Base-by-base conservation (phyloP, 2,888 invertebrate species). In the Ephialtes manifestator region DNA sequence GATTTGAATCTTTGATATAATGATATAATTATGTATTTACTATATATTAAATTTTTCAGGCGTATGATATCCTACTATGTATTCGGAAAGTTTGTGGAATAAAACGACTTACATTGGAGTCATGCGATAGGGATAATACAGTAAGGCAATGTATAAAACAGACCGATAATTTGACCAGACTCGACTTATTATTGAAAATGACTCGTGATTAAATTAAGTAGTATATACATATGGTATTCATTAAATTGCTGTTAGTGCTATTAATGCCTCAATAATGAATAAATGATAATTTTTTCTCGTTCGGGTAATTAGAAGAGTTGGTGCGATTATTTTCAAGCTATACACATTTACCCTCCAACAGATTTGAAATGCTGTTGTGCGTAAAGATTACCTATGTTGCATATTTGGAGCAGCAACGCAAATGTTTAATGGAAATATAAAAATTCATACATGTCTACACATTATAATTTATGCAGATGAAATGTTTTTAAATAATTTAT, bases 231-330 rank as follows among this genome's bases (percentile, higher is more conserved):
- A 48, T 48, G 48, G 46, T 74, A 11, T 60, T 24, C 72, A 35
- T 55, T 13, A 72, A 24, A 72, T 68, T 77, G 67, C 46, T 55
- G 39, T 20, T 55, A 58, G 55, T 13, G 20, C 58, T 18, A n/a
- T 58, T 58, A 55, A 55, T 18, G 51, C n/a, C n/a, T 51, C 10
- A 35, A 4, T 51, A 76, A 65, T 58, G 24, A 55, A 18, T 53
- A 68, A 46, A 68, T 46, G 39, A 55, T 55, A 43, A 43, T 4
- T 28, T 46, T 68, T 58, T 58, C 15, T 43, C 20, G 31, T 28
- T 46, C 20, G 55, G 15, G 67, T 46, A 68, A 81, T 74, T 81
- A 63, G 48, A 67, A 39, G 31, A 55, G 15, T 0, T 24, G 4
- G 10, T 28, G 13, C 43, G 48, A 67, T 39, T 65, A 39, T 35